Base-by-base conservation (phyloP, 2,113 vertebrate species). In the Solea senegalensis region DNA sequence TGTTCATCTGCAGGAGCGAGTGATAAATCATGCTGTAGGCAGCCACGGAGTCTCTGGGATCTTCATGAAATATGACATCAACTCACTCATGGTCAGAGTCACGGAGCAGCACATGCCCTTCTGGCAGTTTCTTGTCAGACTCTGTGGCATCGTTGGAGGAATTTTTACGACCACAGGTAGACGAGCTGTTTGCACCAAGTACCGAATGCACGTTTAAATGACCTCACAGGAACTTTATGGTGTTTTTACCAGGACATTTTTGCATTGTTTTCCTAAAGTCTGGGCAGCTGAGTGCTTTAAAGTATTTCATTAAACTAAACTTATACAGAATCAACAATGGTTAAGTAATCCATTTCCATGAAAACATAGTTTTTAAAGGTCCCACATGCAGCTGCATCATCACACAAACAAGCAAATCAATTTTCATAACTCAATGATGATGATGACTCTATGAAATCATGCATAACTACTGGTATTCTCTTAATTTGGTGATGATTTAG, bases 61-160 rank as follows among this genome's bases (percentile, higher is more conserved):
- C 92, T 99, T 99, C 79, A 98, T 99, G 96, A 99, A 99, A 64
- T 99, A 99, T 0, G 98, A 99, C 61, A 95, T 99, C 89, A 99
- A 95, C 85, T 98, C 98, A 39, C 94, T 99, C 2, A 98, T 96
- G 97, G 97, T 99, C 76, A 97, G 92, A 0, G 96, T 99, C 76
- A 99, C 96, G 0, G 98, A 99, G 90, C 95, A 98, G 73, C 97
- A 98, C 86, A 99, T 99, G 97, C 97, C 98, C 7, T 92, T 99
- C 26, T 98, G 98, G 96, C 95, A 98, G 92, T 99, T 99, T 84
- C 94, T 98, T 21, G 93, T 99, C 78, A 93, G 97, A 57, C 95
- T 99, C 51, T 99, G 98, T 79, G 98, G 98, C 80, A 99, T 99
- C 83, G 64, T 99, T 28, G 98, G 98, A 76, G 98, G 98, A 76